Conservation (phyloP, 2,113 vertebrate genomes). For the Solenodon paradoxus region DNA sequence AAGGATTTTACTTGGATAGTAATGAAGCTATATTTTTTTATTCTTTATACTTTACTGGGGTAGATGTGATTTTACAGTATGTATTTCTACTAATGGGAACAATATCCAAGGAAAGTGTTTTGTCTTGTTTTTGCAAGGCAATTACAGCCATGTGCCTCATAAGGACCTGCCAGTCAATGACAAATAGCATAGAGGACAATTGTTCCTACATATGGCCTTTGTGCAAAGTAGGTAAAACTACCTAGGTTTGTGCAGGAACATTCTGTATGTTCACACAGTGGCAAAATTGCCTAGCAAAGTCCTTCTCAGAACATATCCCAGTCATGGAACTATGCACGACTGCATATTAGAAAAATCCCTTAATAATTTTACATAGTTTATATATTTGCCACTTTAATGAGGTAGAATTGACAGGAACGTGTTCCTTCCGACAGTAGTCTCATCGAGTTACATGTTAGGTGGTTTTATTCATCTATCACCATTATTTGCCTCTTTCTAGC, state of each 20-base stretch:
- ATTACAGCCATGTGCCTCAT: background rate
- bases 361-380: background rate
- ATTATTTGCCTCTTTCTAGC: background rate
- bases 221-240: background rate
- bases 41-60: background rate
- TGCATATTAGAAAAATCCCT: background rate
- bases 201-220: background rate
- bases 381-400: background rate
- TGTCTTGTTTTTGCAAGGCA: background rate
- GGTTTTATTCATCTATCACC: background rate
- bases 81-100: background rate
- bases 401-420: background rate
- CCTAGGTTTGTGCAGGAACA: background rate
- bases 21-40: background rate
- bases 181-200: background rate
- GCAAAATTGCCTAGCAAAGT: background rate
- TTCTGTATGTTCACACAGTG: background rate
- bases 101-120: background rate
- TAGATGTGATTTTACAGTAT: background rate
- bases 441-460: background rate
- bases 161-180: no score
- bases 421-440: background rate
- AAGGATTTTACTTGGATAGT: background rate
- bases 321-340: background rate
- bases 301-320: background rate